These are phyloP conservation scores for Natator depressus DNA, from an alignment of 2,113 vertebrate genomes.

Conservation along the genomic window DNA sequence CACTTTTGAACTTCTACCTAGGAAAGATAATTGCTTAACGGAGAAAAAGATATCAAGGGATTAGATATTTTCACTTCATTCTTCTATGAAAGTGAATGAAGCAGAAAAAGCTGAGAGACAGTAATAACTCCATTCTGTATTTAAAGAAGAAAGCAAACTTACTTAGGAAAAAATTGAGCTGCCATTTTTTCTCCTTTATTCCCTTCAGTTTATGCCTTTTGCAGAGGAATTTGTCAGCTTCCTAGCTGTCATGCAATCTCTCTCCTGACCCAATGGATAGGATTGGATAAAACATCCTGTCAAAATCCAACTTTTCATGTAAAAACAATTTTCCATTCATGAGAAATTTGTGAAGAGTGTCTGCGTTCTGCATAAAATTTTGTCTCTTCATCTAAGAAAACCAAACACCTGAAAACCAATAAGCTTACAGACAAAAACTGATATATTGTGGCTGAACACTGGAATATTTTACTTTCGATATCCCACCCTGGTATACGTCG, in stretches of 20 bases:
- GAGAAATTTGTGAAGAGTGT: not conserved
- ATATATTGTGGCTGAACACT: not conserved
- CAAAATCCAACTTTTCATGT: not conserved
- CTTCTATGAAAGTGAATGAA: not conserved
- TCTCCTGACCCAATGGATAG: not conserved
- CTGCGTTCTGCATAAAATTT: not conserved
- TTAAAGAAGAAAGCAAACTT: not conserved
- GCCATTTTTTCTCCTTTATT: not conserved
- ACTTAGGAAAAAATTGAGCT: not conserved
- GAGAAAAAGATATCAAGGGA: not conserved
- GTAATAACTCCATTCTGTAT: not conserved
- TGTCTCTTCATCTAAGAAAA: not conserved
- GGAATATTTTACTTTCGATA: not conserved
- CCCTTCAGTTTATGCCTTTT: not conserved
- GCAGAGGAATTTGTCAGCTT: not conserved
- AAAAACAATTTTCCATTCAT: not conserved
- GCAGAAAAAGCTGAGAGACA: not conserved
- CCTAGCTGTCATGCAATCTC: not conserved
- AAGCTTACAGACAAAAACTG: not conserved
- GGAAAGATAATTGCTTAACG: not conserved
- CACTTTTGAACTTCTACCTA: not conserved
- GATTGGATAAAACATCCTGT: not conserved
- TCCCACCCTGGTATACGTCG: too few relatives aligned
- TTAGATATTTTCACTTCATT: not conserved
- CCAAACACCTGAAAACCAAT: not conserved